Percentiles rank a stretch among this genome's conserved stretches.
Conservation (phyloP, 1,140 invertebrate species). For the Coenobita brevimanus region DNA sequence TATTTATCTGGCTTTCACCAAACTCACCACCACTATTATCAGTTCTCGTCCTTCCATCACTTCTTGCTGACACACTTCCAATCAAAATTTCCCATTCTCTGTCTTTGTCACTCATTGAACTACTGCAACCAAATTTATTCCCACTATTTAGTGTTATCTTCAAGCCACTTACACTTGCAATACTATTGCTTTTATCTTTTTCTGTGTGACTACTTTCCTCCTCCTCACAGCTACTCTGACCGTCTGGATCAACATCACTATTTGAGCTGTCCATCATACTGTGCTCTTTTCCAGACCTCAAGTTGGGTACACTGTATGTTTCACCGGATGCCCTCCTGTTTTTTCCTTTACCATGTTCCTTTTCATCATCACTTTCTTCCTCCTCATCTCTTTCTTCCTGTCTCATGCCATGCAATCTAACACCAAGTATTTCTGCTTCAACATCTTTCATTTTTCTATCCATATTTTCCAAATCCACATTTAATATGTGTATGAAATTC, state of each 20-base stretch:
- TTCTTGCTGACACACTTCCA: constrained; percentile 51
- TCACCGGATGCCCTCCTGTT: constrained; percentile 22
- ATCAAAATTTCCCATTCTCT: constrained; percentile 69
- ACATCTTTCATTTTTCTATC: constrained; percentile 52
- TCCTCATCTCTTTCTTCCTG: background rate
- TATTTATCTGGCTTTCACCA: constrained; percentile 16
- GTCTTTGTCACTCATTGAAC: constrained; percentile 55
- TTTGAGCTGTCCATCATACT: constrained; percentile 33
- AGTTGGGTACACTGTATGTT: constrained; percentile 8
- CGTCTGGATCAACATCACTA: constrained; percentile 36
- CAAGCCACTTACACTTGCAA: constrained; percentile 24
- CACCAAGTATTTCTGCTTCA: constrained; percentile 22
- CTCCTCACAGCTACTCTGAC: constrained; percentile 48
- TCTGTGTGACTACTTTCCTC: constrained; percentile 15
- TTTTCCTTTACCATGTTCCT: constrained; percentile 42
- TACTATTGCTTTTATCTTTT: constrained; percentile 25
- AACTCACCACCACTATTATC: constrained; percentile 23
- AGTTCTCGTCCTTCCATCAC: constrained; percentile 44
- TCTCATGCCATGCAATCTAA: constrained; percentile 25
- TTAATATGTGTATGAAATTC: constrained; percentile 81
- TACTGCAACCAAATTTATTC: background rate
- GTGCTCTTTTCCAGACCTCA: constrained; percentile 36
- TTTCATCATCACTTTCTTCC: constrained; percentile 55
- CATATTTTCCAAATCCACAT: constrained; percentile 75
- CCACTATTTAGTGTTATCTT: constrained; percentile 44